Base-by-base conservation (phyloP, 2,888 invertebrate genomes). In the Odiellus spinosus region DNA sequence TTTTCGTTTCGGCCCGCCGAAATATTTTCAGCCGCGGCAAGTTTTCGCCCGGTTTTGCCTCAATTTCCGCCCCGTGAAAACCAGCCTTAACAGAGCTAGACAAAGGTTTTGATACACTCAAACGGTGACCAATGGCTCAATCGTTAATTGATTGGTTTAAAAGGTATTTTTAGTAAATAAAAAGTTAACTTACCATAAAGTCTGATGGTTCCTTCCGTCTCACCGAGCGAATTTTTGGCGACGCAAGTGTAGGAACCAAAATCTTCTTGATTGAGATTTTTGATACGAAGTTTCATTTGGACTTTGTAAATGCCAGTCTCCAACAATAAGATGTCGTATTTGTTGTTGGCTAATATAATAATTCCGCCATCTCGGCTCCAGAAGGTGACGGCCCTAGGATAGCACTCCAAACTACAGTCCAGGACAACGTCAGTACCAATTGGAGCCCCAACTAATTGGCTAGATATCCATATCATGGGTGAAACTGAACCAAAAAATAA, bases 401-500 rank as follows among this genome's bases (percentile, higher is more conserved):
- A 82, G 44, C 88, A 87, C 67, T 90, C 90, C 18, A 87, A 83
- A 66, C 86, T 84, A 66, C 90, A 88, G 71, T 87, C 87, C 61
- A 88, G 80, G 41, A 85, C 84, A 55, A 87, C 87, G 71, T 86
- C 85, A 41, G 86, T 86, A 53, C 84, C 83, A 49, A 82, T 76
- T 49, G 87, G 87, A 35, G 87, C 87, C 2, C 88, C 87, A 53
- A 90, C 86, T 67, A 88, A 73, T 71, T 88, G 87, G 72, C 87
- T 87, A 47, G 86, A 86, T 55, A 88, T 86, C 82, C 84, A 87
- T 64, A 88, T 87, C 83, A 87, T 85, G 44, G 88, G 88, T 1
- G 84, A 82, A 71, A 88, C 88, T 88, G 71, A 21, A 71, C 69
- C 41, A 11, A 33, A 41, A 26, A 26, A 26, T 26, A 4, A 26